Base-by-base conservation (phyloP, 2,113 vertebrate species). In the Heterotis niloticus region DNA sequence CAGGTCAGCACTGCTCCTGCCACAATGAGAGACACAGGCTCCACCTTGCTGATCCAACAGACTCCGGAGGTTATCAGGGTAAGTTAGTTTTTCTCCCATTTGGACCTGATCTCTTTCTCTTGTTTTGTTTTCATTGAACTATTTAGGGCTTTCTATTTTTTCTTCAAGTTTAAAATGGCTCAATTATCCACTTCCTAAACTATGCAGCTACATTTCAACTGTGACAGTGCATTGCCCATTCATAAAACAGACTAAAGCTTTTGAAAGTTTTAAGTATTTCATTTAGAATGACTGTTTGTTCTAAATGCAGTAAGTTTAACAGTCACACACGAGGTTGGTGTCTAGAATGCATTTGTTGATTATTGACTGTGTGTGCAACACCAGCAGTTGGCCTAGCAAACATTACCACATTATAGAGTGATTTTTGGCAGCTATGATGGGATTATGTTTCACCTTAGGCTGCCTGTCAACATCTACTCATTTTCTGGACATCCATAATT, bases 21-120 rank as follows among this genome's bases (percentile, higher is more conserved):
- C 75, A 81, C 85, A 67, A 81, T 75, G 78, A 93, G 89, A 87
- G 95, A 96, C 66, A 79, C 85, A 18, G 87, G 92, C 77, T 92
- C 96, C 16, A 81, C 94, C 18, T 89, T 96, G 77, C 93, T 95
- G 80, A 96, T 98, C 92, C 97, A 98, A 85, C 97, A 98, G 88
- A 93, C 89, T 13, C 95, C 97, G 84, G 97, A 98, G 82, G 92
- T 97, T 83, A 95, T 98, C 85, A 94, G 96, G 88, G 98, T 99
- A 94, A 95, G 96, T 44, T 44, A 7, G 7, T 44, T 44, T 44
- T 44, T 44, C 7, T 44, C 7, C 7, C 34, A 44, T 44, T 44
- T 44, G 14, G 5, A 17, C 60, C 60, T 62, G 20, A 62, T 4
- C 5, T 62, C 12, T 20, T 62, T 14, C 60, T 44, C n/a, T n/a